phyloP scores from a whole-genome alignment of 2,888 invertebrate genomes.

The Ormyrus pomaceus region DNA sequence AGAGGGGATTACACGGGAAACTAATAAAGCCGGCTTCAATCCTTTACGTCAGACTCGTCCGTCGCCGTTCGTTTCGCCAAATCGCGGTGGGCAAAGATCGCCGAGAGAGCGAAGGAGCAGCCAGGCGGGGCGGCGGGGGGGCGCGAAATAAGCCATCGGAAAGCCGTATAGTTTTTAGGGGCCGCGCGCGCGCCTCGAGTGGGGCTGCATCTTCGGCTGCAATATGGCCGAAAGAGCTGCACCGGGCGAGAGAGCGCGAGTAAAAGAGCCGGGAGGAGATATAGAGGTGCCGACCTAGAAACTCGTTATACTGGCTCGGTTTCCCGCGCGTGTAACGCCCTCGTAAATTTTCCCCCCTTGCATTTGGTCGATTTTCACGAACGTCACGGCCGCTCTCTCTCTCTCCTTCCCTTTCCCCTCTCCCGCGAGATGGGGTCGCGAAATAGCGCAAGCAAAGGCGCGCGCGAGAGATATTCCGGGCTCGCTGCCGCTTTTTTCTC shows the following conservation, averaged over 20 bases:
- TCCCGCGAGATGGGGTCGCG: slow-evolving; percentile 14
- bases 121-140: too few species aligned
- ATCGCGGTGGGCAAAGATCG: too few species aligned
- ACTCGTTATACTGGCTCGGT: slow-evolving; percentile 29
- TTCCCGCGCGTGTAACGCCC: slow-evolving; percentile 38
- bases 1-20: too few species aligned
- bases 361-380: slow-evolving; percentile 45
- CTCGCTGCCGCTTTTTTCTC: neutral
- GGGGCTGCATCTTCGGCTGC: slow-evolving; percentile 8
- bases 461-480: neutral
- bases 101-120: too few species aligned
- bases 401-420: neutral
- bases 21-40: too few species aligned
- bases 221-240: neutral
- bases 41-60: too few species aligned
- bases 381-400: slow-evolving; percentile 9
- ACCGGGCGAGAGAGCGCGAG: neutral
- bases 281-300: slow-evolving; percentile 34
- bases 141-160: too few species aligned
- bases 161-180: too few species aligned
- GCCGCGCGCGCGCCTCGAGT: too few species aligned
- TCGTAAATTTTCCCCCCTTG: slow-evolving; percentile 44
- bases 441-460: slow-evolving; percentile 12
- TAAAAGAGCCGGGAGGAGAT: neutral
- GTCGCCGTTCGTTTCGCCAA: too few species aligned